Percentiles rank a stretch among this genome's conserved stretches.
phyloP scores from a whole-genome alignment of 2,888 invertebrate genomes.

The Myopa tessellatipennis region DNA sequence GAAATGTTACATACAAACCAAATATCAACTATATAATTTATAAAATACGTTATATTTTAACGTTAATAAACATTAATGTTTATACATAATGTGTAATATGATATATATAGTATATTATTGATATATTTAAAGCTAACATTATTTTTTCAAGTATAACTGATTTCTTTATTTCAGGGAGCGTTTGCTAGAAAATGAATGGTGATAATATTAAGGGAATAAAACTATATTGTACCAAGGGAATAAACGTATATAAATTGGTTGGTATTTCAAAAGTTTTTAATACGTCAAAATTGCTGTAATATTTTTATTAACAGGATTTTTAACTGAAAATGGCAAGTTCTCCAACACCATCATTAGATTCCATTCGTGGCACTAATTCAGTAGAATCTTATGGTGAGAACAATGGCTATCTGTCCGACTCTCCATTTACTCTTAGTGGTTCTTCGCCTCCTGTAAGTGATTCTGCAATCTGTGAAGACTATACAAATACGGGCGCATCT shows the following conservation, averaged over 20 bases:
- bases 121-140: too few relatives aligned
- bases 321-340: slow-evolving; percentile 85
- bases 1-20: too few relatives aligned
- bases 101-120: too few relatives aligned
- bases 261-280: background rate
- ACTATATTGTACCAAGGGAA: too few relatives aligned
- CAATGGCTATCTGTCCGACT: slow-evolving; percentile 80
- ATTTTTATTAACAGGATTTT: background rate
- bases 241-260: background rate
- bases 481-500: slow-evolving; percentile 61
- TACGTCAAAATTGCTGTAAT: background rate
- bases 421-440: slow-evolving; percentile 85
- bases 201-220: too few relatives aligned
- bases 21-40: too few relatives aligned
- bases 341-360: slow-evolving; percentile 91
- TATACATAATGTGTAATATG: too few relatives aligned
- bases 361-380: slow-evolving; percentile 86
- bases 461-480: slow-evolving; percentile 83
- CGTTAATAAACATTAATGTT: too few relatives aligned
- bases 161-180: too few relatives aligned
- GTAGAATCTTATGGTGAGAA: slow-evolving; percentile 88
- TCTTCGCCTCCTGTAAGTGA: slow-evolving; percentile 89
- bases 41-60: too few relatives aligned
- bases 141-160: too few relatives aligned
- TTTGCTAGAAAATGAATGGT: too few relatives aligned